These are phyloP conservation scores for Rynchops niger DNA, from an alignment of 2,113 vertebrate genomes.

Conservation along the genomic window DNA sequence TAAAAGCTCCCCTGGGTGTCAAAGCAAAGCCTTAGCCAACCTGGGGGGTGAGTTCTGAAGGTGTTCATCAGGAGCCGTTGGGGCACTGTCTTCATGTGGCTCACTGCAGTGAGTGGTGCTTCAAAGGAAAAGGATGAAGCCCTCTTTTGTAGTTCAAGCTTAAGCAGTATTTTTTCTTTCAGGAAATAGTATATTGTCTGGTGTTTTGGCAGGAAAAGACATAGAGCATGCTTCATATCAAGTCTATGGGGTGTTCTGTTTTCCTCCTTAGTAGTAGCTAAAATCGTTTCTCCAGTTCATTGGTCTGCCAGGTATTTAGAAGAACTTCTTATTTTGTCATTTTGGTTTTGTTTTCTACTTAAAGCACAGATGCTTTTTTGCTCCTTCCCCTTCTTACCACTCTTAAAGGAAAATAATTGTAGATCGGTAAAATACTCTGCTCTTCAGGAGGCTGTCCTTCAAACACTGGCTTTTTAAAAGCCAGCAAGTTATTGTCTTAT, in stretches of 20 bases:
- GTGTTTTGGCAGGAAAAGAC: neutral
- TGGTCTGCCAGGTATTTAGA: neutral
- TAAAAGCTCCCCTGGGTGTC: neutral
- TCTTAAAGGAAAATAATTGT: neutral
- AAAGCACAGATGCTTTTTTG: neutral
- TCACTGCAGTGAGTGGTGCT: neutral
- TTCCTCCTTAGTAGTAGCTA: neutral
- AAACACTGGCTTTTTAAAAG: neutral
- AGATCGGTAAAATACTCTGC: neutral
- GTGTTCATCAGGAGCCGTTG: neutral
- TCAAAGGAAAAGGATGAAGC: neutral
- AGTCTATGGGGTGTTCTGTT: neutral
- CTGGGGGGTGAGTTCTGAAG: neutral
- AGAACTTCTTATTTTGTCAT: neutral
- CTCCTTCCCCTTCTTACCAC: neutral
- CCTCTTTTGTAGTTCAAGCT: neutral
- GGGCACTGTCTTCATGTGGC: neutral
- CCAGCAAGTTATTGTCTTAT: neutral
- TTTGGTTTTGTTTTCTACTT: neutral
- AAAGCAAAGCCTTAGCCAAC: neutral
- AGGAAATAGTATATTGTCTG: neutral
- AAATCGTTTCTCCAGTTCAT: neutral
- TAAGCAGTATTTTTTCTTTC: neutral
- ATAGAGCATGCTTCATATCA: neutral
- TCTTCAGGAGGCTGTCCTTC: neutral